Evolutionary conservation across 2,888 invertebrate genomes (phyloP).

Genomic region (Pollenia griseotomentosa): DNA sequence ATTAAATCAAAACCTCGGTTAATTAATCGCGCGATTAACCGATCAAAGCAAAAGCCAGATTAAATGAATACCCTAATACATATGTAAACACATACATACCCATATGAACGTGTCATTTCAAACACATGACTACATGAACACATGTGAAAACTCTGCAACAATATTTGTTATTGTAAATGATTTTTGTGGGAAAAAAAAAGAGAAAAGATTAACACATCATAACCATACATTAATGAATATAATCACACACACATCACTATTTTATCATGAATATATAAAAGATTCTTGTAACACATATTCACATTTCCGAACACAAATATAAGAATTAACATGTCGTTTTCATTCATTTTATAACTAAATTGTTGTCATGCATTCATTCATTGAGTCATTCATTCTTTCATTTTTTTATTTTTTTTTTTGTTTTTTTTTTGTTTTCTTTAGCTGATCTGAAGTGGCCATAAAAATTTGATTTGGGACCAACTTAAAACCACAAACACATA

Average conservation of each 20-base stretch:
- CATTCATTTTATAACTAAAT: conserved; percentile 41
- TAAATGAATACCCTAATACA: too few relatives aligned
- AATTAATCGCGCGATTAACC: too few relatives aligned
- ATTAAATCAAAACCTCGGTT: too few relatives aligned
- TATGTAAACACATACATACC: neutral
- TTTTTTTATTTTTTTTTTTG: neutral
- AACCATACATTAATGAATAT: neutral
- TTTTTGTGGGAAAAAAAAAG: conserved; percentile 14
- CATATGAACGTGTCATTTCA: neutral
- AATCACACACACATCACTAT: conserved; percentile 37
- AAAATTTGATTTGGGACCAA: conserved; percentile 51
- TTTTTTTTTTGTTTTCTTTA: conserved; percentile 7
- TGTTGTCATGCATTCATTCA: conserved; percentile 2
- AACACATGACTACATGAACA: neutral
- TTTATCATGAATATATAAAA: neutral
- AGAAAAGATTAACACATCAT: conserved; percentile 54
- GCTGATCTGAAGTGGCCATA: conserved; percentile 51
- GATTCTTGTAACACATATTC: neutral
- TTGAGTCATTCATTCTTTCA: neutral
- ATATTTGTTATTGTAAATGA: conserved; percentile 17
- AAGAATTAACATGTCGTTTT: conserved; percentile 63
- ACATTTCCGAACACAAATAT: conserved; percentile 7
- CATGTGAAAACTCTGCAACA: neutral
- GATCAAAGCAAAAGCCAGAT: too few relatives aligned
- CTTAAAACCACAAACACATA: conserved; percentile 7